Conservation (phyloP, 2,797 vertebrate species). For the Chloroceryle amazona region DNA sequence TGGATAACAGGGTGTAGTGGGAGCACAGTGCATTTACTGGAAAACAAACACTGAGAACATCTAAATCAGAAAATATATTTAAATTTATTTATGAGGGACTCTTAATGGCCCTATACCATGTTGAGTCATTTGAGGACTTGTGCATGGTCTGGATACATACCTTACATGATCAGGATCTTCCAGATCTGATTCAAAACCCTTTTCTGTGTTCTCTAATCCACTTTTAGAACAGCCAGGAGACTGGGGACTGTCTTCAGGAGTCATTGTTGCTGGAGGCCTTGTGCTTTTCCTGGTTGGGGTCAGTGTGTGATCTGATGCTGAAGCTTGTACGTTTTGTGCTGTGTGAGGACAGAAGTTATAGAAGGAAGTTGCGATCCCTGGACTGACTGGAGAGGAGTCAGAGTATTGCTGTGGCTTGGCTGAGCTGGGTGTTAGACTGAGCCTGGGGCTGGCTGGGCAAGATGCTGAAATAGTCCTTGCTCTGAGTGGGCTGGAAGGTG, state of each 20-base stretch:
- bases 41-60: background rate
- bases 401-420: slow-evolving; percentile 67
- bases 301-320: slow-evolving; percentile 18
- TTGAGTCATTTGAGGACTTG: background rate
- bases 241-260: slow-evolving; percentile 13
- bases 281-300: slow-evolving; percentile 26
- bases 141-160: slow-evolving; percentile 22
- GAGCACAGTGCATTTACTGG: background rate
- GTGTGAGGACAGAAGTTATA: slow-evolving; percentile 25
- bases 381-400: slow-evolving; percentile 37
- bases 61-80: background rate
- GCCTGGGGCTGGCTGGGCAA: slow-evolving; percentile 29
- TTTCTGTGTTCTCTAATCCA: background rate
- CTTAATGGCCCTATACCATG: background rate
- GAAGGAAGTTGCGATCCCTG: slow-evolving; percentile 29
- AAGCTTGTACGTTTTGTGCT: slow-evolving; percentile 30
- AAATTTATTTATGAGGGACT: background rate
- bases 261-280: slow-evolving; percentile 8
- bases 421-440: slow-evolving; percentile 67
- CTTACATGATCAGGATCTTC: slow-evolving; percentile 42
- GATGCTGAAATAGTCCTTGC: slow-evolving; percentile 16
- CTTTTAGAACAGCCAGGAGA: background rate
- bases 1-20: background rate
- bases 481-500: background rate
- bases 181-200: slow-evolving; percentile 23